phyloP scores from a whole-genome alignment of 1,140 invertebrate genomes.

The Drosophila pseudoananassae region DNA sequence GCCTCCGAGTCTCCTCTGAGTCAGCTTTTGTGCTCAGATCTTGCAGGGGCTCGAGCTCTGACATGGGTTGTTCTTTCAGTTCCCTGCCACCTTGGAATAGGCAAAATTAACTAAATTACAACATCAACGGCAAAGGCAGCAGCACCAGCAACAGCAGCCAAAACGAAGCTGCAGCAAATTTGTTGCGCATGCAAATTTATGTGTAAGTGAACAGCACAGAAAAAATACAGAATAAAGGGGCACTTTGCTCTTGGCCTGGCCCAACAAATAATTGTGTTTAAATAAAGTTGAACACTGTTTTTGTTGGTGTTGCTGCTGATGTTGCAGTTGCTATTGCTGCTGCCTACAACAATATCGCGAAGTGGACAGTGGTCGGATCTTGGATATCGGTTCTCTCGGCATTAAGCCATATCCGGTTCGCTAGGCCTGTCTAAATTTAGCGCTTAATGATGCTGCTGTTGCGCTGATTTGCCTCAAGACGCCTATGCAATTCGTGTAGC shows the following conservation, averaged over 20 bases:
- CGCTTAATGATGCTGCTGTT: conserved; percentile 74
- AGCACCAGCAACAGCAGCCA: conserved; percentile 32
- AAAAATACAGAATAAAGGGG: conserved; percentile 21
- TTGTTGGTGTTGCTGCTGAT: conserved; percentile 20
- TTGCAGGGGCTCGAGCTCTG: conserved; percentile 34
- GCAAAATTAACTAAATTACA: conserved; percentile 83
- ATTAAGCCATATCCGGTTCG: conserved; percentile 82
- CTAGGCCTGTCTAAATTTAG: conserved; percentile 77
- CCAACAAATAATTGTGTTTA: conserved; percentile 80
- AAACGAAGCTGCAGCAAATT: conserved; percentile 68
- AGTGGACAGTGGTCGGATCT: conserved; percentile 52
- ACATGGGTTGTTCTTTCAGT: conserved; percentile 56
- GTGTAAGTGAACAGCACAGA: conserved; percentile 74
- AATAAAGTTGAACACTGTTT: conserved; percentile 68
- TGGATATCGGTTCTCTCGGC: conserved; percentile 51
- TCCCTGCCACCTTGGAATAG: conserved; percentile 79
- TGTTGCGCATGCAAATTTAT: conserved; percentile 83
- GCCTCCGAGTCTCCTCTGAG: conserved; percentile 22
- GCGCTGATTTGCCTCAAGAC: conserved; percentile 1
- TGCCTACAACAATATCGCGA: conserved; percentile 34
- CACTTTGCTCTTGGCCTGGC: conserved; percentile 52
- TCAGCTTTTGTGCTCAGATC: conserved; percentile 12
- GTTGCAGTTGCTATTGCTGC: conserved; percentile 23
- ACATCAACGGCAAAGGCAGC: conserved; percentile 61
- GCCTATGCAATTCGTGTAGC: conserved; percentile 8